phyloP scores from a whole-genome alignment of 2,797 vertebrate genomes.

The Acridotheres tristis region DNA sequence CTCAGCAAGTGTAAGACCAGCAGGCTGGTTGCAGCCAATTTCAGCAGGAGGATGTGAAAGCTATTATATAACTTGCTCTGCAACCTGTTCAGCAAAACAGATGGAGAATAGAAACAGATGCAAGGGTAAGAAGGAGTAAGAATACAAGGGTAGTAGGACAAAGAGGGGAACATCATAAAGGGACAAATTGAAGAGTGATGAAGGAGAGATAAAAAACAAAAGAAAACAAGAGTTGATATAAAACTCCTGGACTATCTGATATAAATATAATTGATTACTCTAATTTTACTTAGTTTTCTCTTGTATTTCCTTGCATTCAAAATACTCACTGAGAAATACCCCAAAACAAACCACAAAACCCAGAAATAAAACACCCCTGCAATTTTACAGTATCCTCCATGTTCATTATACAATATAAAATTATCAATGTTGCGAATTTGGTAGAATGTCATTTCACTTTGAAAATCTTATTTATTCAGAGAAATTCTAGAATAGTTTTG shows the following conservation, averaged over 20 bases:
- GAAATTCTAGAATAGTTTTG: background rate
- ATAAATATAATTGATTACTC: background rate
- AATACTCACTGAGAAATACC: background rate
- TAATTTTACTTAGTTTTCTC: background rate
- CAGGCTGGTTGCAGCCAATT: background rate
- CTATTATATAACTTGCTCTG: slow-evolving; percentile 32
- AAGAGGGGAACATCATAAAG: background rate
- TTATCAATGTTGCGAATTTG: background rate
- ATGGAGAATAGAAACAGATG: background rate
- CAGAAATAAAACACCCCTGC: background rate
- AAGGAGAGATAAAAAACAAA: background rate
- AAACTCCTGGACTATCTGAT: background rate
- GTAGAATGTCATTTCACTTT: background rate
- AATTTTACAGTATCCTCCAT: background rate
- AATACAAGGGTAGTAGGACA: background rate
- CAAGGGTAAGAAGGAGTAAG: slow-evolving; percentile 8
- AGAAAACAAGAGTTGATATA: background rate
- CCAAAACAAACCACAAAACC: background rate
- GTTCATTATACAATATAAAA: background rate
- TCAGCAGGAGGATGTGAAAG: slow-evolving; percentile 17
- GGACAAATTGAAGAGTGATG: background rate
- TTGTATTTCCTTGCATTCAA: background rate
- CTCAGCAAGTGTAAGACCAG: slow-evolving; percentile 16
- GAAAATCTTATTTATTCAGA: background rate
- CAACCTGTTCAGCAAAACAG: slow-evolving; percentile 45